phyloP scores from a whole-genome alignment of 2,113 vertebrate genomes.

The Phylloscopus trochiloides region DNA sequence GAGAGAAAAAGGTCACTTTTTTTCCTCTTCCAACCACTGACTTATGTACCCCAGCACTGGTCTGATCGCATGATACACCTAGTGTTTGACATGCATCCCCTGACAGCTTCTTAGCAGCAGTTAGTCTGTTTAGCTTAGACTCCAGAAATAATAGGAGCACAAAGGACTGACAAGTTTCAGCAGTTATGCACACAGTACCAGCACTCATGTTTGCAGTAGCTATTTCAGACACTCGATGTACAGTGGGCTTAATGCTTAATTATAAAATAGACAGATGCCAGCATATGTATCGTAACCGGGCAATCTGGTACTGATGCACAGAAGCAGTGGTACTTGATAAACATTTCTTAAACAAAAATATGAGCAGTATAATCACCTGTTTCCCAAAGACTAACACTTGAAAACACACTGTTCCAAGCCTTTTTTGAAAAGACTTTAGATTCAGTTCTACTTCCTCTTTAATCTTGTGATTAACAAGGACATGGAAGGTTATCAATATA shows the following conservation, averaged over 20 bases:
- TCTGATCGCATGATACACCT: constrained; percentile 67
- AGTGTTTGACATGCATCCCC: constrained; percentile 75
- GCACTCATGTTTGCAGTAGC: neutral
- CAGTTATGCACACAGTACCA: neutral
- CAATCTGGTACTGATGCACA: neutral
- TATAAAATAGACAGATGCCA: neutral
- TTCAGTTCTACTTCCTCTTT: neutral
- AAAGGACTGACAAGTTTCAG: constrained; percentile 53
- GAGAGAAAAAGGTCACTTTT: constrained; percentile 78
- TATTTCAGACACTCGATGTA: neutral
- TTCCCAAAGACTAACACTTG: constrained; percentile 33
- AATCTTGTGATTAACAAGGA: neutral
- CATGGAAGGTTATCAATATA: neutral
- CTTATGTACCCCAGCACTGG: constrained; percentile 77
- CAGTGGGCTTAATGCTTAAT: neutral
- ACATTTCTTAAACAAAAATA: constrained; percentile 32
- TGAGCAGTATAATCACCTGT: constrained; percentile 5
- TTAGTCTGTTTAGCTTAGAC: constrained; percentile 68
- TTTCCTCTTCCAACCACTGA: constrained; percentile 79
- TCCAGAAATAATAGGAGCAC: constrained; percentile 62
- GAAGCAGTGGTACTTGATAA: neutral
- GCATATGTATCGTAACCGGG: neutral
- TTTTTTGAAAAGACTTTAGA: constrained; percentile 19
- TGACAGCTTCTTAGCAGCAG: constrained; percentile 67
- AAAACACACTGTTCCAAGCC: neutral